Conservation (phyloP, 2,113 vertebrate genomes). For the Alethe castanea region DNA sequence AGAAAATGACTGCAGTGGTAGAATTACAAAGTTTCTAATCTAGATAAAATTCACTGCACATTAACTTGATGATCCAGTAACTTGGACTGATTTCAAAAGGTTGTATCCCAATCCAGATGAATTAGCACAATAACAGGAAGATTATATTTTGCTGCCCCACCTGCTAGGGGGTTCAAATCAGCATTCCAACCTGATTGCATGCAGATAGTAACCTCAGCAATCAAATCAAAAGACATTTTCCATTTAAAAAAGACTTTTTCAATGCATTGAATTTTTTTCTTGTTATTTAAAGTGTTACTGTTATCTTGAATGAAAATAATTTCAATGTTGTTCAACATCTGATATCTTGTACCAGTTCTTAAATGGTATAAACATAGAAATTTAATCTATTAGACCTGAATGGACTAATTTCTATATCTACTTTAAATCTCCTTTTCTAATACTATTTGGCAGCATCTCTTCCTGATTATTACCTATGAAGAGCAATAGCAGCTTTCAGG, state of each 20-base stretch:
- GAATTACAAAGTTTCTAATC: neutral
- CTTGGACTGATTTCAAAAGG: neutral
- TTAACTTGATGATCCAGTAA: neutral
- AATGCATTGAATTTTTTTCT: neutral
- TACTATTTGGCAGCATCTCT: neutral
- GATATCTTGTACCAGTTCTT: neutral
- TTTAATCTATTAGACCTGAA: neutral
- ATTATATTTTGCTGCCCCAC: neutral
- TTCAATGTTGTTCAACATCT: neutral
- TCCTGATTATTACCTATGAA: neutral
- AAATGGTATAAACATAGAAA: neutral
- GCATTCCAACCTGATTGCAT: neutral
- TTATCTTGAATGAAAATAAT: neutral
- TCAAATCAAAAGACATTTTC: neutral
- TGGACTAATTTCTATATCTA: neutral
- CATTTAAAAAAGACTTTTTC: neutral
- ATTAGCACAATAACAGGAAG: neutral
- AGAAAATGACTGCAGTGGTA: neutral
- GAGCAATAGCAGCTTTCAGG: neutral
- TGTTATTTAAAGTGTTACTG: neutral
- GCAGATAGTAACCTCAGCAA: neutral
- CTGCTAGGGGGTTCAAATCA: neutral
- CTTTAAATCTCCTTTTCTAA: neutral
- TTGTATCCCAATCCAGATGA: neutral
- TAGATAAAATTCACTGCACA: neutral